phyloP scores from a whole-genome alignment of 2,113 vertebrate species.

The Thymallus thymallus region DNA sequence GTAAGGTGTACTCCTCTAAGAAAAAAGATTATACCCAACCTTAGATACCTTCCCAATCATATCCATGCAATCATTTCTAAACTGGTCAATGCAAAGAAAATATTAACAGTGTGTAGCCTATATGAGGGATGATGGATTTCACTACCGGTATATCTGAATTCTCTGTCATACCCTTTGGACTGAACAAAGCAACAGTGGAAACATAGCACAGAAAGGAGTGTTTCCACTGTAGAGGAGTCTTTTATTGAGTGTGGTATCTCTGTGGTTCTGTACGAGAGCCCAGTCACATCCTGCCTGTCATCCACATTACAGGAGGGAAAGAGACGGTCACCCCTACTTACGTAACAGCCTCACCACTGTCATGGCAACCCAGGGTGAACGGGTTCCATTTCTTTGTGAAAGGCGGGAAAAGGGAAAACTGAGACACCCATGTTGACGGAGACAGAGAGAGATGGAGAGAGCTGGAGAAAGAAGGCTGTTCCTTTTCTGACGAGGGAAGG shows the following conservation, averaged over 20 bases:
- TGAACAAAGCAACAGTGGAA: too few species aligned
- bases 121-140: too few species aligned
- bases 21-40: neutral
- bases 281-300: constrained; percentile 32
- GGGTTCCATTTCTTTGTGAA: constrained; percentile 32
- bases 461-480: neutral
- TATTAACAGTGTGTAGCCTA: too few species aligned
- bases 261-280: neutral
- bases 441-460: neutral
- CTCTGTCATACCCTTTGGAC: too few species aligned
- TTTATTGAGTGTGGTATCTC: neutral
- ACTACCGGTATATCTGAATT: too few species aligned
- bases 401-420: constrained; percentile 23
- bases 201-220: too few species aligned
- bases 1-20: too few species aligned
- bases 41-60: too few species aligned
- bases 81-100: too few species aligned
- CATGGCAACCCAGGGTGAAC: constrained; percentile 49
- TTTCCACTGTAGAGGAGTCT: too few species aligned
- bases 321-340: constrained; percentile 44
- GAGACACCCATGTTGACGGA: constrained; percentile 42
- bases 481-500: neutral
- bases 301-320: constrained; percentile 18
- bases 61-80: too few species aligned
- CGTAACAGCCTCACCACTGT: constrained; percentile 45